phyloP scores from a whole-genome alignment of 2,888 invertebrate species.

The Muschampia staudingeri region DNA sequence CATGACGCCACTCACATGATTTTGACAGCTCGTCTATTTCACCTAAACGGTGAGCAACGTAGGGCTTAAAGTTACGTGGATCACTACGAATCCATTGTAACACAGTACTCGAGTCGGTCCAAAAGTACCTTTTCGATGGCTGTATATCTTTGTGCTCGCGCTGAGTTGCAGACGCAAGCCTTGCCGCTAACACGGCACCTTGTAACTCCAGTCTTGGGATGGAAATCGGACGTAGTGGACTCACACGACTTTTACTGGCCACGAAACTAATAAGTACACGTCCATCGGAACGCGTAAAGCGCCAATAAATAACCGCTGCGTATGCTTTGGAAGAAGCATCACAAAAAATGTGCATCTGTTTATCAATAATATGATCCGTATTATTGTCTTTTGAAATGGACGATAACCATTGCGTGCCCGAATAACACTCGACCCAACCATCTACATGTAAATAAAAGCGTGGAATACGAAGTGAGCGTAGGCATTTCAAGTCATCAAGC shows the following conservation, averaged over 20 bases:
- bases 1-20: neutral
- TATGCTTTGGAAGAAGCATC: conserved; percentile 69
- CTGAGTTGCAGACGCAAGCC: neutral
- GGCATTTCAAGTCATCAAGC: neutral
- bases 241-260: conserved; percentile 38
- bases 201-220: neutral
- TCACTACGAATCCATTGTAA: conserved; percentile 59
- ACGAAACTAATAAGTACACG: conserved; percentile 55
- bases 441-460: neutral
- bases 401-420: neutral
- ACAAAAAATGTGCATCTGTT: conserved; percentile 67
- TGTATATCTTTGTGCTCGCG: conserved; percentile 19
- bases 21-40: neutral
- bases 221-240: conserved; percentile 3
- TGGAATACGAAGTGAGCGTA: conserved; percentile 1
- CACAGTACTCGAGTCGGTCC: conserved; percentile 62
- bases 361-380: neutral
- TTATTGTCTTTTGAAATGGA: neutral
- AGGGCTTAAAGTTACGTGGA: conserved; percentile 55
- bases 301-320: conserved; percentile 66
- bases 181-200: conserved; percentile 16
- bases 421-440: neutral
- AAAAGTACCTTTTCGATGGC: conserved; percentile 48
- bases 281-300: conserved; percentile 55
- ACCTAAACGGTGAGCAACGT: conserved; percentile 49